These are phyloP conservation scores for Drosophila sechellia DNA, from an alignment of 1,140 invertebrate genomes.

Conservation along the genomic window DNA sequence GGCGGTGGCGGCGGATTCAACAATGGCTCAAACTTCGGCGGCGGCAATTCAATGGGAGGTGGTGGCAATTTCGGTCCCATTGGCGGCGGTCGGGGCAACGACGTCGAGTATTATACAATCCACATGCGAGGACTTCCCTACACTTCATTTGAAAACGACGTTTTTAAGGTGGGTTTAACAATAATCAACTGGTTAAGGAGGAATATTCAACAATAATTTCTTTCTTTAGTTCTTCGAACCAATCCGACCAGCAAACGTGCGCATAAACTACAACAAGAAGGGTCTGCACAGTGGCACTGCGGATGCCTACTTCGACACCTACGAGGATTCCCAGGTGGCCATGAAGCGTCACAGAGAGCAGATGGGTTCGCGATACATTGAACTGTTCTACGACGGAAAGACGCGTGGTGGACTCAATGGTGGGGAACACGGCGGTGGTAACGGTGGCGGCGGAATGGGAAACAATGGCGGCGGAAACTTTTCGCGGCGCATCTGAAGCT, in stretches of 20 bases:
- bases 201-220: too few species aligned
- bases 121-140: slow-evolving; percentile 83
- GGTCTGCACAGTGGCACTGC: slow-evolving; percentile 96
- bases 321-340: slow-evolving; percentile 91
- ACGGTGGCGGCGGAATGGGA: slow-evolving; percentile 23
- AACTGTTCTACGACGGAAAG: slow-evolving; percentile 86
- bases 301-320: slow-evolving; percentile 92
- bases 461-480: slow-evolving; percentile 56
- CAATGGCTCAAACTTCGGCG: slow-evolving; percentile 46
- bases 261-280: slow-evolving; percentile 85
- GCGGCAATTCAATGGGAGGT: slow-evolving; percentile 27
- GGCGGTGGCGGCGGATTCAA: slow-evolving; percentile 40
- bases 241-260: slow-evolving; percentile 77
- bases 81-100: slow-evolving; percentile 63
- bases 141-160: slow-evolving; percentile 80
- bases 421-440: slow-evolving; percentile 27
- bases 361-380: slow-evolving; percentile 96
- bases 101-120: slow-evolving; percentile 72
- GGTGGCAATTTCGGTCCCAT: slow-evolving; percentile 68
- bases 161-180: slow-evolving; percentile 66
- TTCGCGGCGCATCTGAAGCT: slow-evolving; percentile 67
- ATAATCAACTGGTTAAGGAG: too few species aligned
- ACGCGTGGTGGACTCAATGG: slow-evolving; percentile 54
- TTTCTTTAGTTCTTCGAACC: slow-evolving; percentile 79
- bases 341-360: slow-evolving; percentile 93